Percentiles rank a stretch among this genome's conserved stretches.
Evolutionary conservation across 2,888 invertebrate genomes (phyloP).

Genomic region (Cheilosia impressa): DNA sequence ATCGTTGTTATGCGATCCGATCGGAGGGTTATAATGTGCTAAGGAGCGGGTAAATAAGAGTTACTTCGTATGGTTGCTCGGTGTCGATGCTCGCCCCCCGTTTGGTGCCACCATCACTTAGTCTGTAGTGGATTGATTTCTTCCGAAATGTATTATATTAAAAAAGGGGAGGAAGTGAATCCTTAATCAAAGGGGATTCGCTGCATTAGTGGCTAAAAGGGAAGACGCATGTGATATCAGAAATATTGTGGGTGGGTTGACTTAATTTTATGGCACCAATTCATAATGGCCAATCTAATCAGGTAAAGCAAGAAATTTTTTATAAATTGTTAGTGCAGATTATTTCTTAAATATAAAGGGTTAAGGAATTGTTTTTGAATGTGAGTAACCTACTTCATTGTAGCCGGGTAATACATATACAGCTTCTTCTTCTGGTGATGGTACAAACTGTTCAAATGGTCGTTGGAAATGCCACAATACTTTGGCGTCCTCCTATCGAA

Average conservation of each 20-base stretch:
- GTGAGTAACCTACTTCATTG: too few relatives aligned
- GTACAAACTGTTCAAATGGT: too few relatives aligned
- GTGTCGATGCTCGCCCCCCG: neutral
- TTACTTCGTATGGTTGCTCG: conserved; percentile 19
- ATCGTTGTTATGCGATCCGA: conserved; percentile 24
- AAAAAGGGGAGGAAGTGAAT: conserved; percentile 1
- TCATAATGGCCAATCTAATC: neutral
- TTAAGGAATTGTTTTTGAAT: too few relatives aligned
- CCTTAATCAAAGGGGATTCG: neutral
- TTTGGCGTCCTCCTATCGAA: too few relatives aligned
- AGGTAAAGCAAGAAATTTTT: neutral
- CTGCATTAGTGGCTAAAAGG: neutral
- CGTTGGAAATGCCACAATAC: too few relatives aligned
- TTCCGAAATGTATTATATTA: neutral
- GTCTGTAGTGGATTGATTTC: conserved; percentile 19
- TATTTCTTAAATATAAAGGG: neutral
- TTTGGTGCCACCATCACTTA: neutral
- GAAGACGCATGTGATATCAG: neutral
- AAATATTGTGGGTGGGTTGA: conserved; percentile 2
- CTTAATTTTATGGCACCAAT: neutral
- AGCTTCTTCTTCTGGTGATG: too few relatives aligned
- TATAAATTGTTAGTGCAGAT: neutral
- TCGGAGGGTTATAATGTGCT: conserved; percentile 45
- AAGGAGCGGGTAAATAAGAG: conserved; percentile 45
- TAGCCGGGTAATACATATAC: too few relatives aligned